These are phyloP conservation scores for Hydrotaea cyrtoneurina DNA, from an alignment of 2,888 invertebrate genomes.

Conservation along the genomic window DNA sequence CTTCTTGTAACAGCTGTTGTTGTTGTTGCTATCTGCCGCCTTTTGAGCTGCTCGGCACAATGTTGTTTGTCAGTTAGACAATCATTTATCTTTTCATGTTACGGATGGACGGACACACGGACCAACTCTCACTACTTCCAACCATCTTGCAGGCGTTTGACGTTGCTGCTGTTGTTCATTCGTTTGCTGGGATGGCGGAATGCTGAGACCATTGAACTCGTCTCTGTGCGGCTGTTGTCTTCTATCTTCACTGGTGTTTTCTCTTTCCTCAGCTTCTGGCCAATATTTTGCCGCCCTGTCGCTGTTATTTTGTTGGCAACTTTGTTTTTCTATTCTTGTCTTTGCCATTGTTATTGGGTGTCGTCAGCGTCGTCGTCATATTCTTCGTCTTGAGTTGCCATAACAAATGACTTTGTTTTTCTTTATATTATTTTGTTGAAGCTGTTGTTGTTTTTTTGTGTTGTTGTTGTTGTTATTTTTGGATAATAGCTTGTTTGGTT, in stretches of 20 bases:
- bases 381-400: conserved; percentile 3
- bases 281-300: conserved; percentile 24
- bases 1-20: background rate
- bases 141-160: conserved; percentile 41
- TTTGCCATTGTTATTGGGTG: background rate
- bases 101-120: background rate
- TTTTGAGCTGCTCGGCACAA: conserved; percentile 19
- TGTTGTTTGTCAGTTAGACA: conserved; percentile 4
- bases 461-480: background rate
- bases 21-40: conserved; percentile 20
- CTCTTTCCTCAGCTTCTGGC: conserved; percentile 42
- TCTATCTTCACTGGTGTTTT: conserved; percentile 21
- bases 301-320: conserved; percentile 9
- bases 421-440: conserved; percentile 6
- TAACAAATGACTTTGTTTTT: conserved; percentile 24
- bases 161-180: conserved; percentile 16
- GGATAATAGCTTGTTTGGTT: too few species aligned
- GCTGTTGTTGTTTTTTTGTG: conserved; percentile 8
- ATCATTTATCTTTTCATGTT: conserved; percentile 21
- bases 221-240: background rate
- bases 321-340: background rate
- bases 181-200: background rate
- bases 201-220: conserved; percentile 55
- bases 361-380: conserved; percentile 25
- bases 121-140: conserved; percentile 20